phyloP scores from a whole-genome alignment of 1,140 invertebrate genomes.

The Drosophila pseudoobscura region DNA sequence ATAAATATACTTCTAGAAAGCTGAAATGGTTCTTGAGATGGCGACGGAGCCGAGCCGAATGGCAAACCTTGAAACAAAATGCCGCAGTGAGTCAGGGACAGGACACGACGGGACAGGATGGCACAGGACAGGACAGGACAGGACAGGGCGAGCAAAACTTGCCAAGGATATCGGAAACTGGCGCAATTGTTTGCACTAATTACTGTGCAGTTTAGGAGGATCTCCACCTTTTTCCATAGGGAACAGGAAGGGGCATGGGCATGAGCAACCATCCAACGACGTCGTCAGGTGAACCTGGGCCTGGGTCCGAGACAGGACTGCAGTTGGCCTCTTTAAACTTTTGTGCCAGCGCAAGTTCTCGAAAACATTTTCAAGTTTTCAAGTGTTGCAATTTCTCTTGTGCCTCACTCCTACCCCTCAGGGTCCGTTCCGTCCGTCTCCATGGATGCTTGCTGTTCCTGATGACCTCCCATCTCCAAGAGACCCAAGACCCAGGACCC shows the following conservation, averaged over 20 bases:
- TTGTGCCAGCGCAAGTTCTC: conserved; percentile 58
- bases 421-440: too few relatives aligned
- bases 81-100: conserved; percentile 34
- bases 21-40: conserved; percentile 8
- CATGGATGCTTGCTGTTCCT: too few relatives aligned
- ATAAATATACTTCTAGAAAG: conserved; percentile 10
- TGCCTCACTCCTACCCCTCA: not conserved
- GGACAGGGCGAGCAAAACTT: conserved; percentile 20
- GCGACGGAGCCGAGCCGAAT: not conserved
- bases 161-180: conserved; percentile 62
- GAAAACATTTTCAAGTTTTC: conserved; percentile 78
- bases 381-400: conserved; percentile 74
- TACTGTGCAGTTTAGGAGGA: conserved; percentile 44
- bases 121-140: not conserved
- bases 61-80: conserved; percentile 65
- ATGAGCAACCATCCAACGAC: too few relatives aligned
- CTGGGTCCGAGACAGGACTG: conserved; percentile 11
- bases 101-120: not conserved
- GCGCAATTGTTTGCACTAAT: conserved; percentile 80
- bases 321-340: conserved; percentile 63
- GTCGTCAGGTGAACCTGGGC: not conserved
- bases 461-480: too few relatives aligned
- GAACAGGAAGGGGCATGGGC: too few relatives aligned
- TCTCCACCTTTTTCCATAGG: not conserved
- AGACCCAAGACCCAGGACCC: too few relatives aligned